Evolutionary conservation across 2,888 invertebrate species (phyloP).

Genomic region (Amphipoea lucens): DNA sequence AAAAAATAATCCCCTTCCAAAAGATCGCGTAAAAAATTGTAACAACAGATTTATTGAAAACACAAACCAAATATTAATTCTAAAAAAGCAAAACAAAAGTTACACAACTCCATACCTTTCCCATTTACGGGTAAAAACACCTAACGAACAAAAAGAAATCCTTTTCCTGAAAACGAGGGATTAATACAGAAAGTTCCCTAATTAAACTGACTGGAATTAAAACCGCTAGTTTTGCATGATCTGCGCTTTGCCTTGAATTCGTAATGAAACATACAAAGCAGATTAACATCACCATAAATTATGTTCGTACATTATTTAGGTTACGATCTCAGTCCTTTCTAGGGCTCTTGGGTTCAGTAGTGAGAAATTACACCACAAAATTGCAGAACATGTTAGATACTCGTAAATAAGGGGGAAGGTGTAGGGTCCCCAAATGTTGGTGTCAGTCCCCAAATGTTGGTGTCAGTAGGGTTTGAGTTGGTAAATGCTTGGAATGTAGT

Average conservation of each 20-base stretch:
- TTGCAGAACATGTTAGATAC: conserved; percentile 46
- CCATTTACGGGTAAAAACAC: conserved; percentile 12
- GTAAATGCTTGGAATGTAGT: conserved; percentile 50
- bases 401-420: conserved; percentile 48
- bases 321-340: conserved; percentile 41
- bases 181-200: conserved; percentile 34
- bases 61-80: neutral
- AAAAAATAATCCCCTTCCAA: neutral
- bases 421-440: conserved; percentile 47
- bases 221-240: conserved; percentile 51
- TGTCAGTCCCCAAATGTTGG: conserved; percentile 45
- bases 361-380: conserved; percentile 59
- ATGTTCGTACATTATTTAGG: conserved; percentile 58
- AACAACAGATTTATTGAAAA: neutral
- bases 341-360: conserved; percentile 27
- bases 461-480: conserved; percentile 39
- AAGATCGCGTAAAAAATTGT: neutral
- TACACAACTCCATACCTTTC: neutral
- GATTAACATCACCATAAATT: conserved; percentile 59
- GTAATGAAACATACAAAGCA: conserved; percentile 39
- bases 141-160: conserved; percentile 11
- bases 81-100: neutral
- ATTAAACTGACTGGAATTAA: conserved; percentile 48
- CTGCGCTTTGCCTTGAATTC: conserved; percentile 41
- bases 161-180: conserved; percentile 10